Percentiles rank a stretch among this genome's conserved stretches.
Evolutionary conservation across 1,140 invertebrate species (phyloP).

Genomic region (Holcopasites calliopsidis): DNA sequence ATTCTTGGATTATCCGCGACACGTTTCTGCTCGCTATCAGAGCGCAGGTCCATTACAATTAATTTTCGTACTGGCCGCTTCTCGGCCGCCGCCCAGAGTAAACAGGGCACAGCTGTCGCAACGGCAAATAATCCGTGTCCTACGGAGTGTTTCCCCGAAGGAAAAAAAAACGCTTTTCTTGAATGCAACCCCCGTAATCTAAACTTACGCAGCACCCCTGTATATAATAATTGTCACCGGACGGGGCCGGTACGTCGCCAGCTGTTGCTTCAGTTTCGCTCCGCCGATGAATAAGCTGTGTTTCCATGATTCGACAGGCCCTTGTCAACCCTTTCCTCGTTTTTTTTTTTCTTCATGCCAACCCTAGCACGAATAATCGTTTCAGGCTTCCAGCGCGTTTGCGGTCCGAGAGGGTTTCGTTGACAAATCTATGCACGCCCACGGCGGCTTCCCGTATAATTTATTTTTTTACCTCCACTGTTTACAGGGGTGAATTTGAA

Average conservation of each 20-base stretch:
- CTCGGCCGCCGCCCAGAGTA: constrained; percentile 7
- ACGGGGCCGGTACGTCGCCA: constrained; percentile 33
- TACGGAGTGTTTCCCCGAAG: constrained; percentile 13
- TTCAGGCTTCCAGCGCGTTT: too few relatives aligned
- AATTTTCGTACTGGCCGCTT: constrained; percentile 8
- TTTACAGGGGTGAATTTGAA: not conserved
- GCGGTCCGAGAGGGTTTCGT: not conserved
- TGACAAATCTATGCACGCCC: constrained; percentile 25
- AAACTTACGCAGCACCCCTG: constrained; percentile 34
- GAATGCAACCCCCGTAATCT: constrained; percentile 24
- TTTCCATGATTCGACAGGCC: constrained; percentile 37
- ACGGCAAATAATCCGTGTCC: constrained; percentile 30
- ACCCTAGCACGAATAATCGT: not conserved
- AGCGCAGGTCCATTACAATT: not conserved
- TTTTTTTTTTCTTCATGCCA: not conserved
- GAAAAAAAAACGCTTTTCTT: not conserved
- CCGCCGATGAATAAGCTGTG: not conserved
- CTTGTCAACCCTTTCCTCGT: constrained; percentile 25
- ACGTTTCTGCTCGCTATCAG: not conserved
- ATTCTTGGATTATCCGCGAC: not conserved
- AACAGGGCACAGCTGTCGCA: constrained; percentile 32
- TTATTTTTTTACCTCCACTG: not conserved
- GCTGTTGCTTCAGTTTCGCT: constrained; percentile 35
- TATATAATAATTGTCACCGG: constrained; percentile 48
- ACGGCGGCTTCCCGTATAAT: constrained; percentile 2